Conservation (phyloP, 2,888 invertebrate genomes). For the Sminthurinus aureus region DNA sequence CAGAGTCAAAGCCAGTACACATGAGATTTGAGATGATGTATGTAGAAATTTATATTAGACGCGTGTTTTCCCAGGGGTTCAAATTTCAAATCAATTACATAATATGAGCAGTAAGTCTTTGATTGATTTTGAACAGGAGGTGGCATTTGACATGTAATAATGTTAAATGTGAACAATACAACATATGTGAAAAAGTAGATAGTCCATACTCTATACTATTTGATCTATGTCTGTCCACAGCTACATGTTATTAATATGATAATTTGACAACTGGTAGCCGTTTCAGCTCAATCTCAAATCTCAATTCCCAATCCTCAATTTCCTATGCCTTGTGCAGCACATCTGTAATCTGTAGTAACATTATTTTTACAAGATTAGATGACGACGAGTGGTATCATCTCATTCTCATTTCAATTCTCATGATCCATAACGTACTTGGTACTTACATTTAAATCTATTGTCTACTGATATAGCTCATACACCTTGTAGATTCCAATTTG, state of each 20-base stretch:
- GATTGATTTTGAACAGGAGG: slow-evolving; percentile 27
- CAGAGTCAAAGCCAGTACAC: no score
- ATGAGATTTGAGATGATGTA: neutral
- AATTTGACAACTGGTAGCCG: slow-evolving; percentile 1
- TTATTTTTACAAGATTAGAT: neutral
- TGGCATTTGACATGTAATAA: slow-evolving; percentile 1
- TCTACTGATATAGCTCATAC: neutral
- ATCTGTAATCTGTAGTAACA: neutral
- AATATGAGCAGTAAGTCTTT: neutral
- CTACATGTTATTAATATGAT: neutral
- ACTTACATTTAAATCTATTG: neutral
- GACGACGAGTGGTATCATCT: neutral
- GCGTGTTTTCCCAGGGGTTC: neutral
- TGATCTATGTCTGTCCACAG: no score
- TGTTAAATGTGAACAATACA: neutral
- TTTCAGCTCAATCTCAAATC: neutral
- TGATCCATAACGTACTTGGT: neutral
- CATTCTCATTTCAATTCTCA: neutral
- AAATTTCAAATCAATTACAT: slow-evolving; percentile 25
- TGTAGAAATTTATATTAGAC: neutral
- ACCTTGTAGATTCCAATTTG: neutral
- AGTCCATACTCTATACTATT: no score
- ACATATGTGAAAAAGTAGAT: no score
- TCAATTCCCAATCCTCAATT: neutral
- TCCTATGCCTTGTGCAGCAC: neutral